These are phyloP conservation scores for Aphodius sticticus DNA, from an alignment of 2,888 invertebrate genomes.

Conservation along the genomic window DNA sequence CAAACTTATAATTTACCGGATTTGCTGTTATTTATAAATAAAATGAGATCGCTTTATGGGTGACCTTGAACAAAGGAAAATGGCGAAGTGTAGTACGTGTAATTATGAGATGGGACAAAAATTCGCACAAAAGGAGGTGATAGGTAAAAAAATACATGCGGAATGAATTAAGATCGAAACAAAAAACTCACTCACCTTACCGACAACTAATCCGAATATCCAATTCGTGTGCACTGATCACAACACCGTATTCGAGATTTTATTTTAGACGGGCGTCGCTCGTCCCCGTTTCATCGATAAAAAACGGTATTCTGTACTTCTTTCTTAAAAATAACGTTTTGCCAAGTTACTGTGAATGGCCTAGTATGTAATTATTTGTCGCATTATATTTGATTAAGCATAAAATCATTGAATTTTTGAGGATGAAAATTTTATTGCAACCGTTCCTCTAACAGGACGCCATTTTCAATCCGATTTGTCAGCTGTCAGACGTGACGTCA, in stretches of 20 bases:
- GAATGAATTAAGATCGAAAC: slow-evolving; percentile 42
- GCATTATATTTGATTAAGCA: slow-evolving; percentile 55
- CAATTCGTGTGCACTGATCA: slow-evolving; percentile 43
- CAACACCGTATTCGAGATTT: slow-evolving; percentile 40
- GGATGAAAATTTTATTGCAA: slow-evolving; percentile 53
- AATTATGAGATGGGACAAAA: slow-evolving; percentile 35
- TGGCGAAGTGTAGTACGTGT: slow-evolving; percentile 38
- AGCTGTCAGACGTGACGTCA: slow-evolving; percentile 39
- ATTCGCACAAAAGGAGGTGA: slow-evolving; percentile 28
- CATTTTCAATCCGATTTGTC: slow-evolving; percentile 49
- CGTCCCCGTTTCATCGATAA: slow-evolving; percentile 33
- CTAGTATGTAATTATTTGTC: slow-evolving; percentile 41
- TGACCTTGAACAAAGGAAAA: slow-evolving; percentile 54
- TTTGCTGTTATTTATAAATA: slow-evolving; percentile 26
- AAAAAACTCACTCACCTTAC: slow-evolving; percentile 49
- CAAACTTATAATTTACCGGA: background rate
- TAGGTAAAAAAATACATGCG: slow-evolving; percentile 32
- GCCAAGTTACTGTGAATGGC: slow-evolving; percentile 42
- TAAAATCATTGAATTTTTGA: slow-evolving; percentile 55
- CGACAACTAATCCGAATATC: slow-evolving; percentile 40
- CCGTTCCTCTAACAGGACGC: slow-evolving; percentile 58
- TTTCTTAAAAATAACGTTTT: slow-evolving; percentile 43
- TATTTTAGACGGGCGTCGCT: slow-evolving; percentile 39
- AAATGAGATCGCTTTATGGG: slow-evolving; percentile 36
- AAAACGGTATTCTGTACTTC: slow-evolving; percentile 32